Percentiles rank a stretch among this genome's conserved stretches.
Evolutionary conservation across 2,888 invertebrate species (phyloP).

Genomic region (Tetragonula carbonaria): DNA sequence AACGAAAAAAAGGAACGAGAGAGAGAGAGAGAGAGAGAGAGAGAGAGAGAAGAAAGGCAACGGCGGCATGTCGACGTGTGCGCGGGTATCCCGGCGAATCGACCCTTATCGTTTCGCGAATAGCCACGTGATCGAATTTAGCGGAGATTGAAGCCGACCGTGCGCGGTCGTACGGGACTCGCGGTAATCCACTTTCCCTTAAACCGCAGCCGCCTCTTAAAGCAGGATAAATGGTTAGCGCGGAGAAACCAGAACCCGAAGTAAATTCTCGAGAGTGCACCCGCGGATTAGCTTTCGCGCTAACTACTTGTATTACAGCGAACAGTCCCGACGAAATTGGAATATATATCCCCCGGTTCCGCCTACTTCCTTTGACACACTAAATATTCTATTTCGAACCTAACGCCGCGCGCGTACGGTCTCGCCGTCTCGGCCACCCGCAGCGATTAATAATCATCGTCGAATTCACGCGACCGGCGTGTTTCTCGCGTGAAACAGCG

Average conservation of each 20-base stretch:
- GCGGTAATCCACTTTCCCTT: conserved; percentile 77
- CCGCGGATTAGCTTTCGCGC: conserved; percentile 68
- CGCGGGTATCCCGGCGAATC: conserved; percentile 56
- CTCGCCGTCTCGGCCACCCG: background rate
- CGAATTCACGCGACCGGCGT: background rate
- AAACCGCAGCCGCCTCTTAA: conserved; percentile 69
- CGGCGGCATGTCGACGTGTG: conserved; percentile 10
- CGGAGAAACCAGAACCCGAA: conserved; percentile 69
- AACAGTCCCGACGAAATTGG: conserved; percentile 68
- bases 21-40: background rate
- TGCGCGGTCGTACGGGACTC: conserved; percentile 69
- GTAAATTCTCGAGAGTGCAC: conserved; percentile 71
- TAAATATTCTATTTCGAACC: conserved; percentile 56
- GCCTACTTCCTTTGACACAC: conserved; percentile 52
- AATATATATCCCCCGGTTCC: conserved; percentile 54
- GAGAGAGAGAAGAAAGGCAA: conserved; percentile 29
- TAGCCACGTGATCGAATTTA: conserved; percentile 72
- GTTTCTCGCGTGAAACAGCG: background rate
- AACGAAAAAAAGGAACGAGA: background rate
- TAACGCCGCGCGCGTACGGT: conserved; percentile 19
- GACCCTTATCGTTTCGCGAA: conserved; percentile 69
- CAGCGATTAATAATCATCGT: conserved; percentile 28
- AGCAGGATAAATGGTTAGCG: conserved; percentile 74
- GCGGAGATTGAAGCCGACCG: conserved; percentile 67
- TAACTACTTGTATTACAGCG: conserved; percentile 71